phyloP scores from a whole-genome alignment of 2,888 invertebrate genomes.

The Phengaris arion region DNA sequence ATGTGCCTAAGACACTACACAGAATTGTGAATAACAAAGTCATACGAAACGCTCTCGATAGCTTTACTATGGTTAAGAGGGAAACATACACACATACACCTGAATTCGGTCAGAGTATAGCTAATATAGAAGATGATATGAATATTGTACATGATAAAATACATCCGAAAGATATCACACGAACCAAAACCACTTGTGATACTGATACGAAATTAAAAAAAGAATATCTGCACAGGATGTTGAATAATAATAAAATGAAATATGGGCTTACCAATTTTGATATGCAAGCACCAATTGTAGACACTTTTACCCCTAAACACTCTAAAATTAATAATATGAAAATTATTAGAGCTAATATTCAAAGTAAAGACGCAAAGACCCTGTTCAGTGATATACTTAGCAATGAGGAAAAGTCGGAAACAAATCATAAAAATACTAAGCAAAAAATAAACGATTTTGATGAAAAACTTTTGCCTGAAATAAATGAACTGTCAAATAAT shows the following conservation, averaged over 20 bases:
- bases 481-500: not conserved
- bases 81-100: constrained; percentile 13
- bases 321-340: not conserved
- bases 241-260: not conserved
- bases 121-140: not conserved
- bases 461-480: not conserved
- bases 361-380: not conserved
- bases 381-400: not conserved
- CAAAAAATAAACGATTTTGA: not conserved
- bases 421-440: not conserved
- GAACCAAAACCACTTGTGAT: not conserved
- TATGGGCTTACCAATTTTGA: not conserved
- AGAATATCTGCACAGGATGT: not conserved
- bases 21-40: not conserved
- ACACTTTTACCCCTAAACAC: not conserved
- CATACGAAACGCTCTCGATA: not conserved
- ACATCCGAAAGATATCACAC: not conserved
- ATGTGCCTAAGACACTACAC: not conserved
- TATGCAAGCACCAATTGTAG: not conserved
- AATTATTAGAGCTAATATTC: not conserved
- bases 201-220: not conserved
- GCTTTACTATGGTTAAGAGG: not conserved
- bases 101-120: not conserved
- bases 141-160: not conserved
- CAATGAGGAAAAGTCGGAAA: not conserved